Base-by-base conservation (phyloP, 2,113 vertebrate genomes). In the Rissa tridactyla region DNA sequence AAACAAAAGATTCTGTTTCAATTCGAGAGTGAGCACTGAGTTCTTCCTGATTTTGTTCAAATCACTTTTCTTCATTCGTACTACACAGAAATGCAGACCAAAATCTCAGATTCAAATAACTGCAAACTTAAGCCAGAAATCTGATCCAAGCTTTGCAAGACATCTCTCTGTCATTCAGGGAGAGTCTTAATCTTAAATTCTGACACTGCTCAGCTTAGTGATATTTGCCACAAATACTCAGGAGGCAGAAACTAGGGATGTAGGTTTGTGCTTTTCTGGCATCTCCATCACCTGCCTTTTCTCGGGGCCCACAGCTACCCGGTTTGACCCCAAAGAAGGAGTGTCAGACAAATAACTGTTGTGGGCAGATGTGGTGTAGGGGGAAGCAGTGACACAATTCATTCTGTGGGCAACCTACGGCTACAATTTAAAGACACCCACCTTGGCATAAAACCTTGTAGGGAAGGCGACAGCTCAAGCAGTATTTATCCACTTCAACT, bases 361-460 rank as follows among this genome's bases (percentile, higher is more conserved):
- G 18, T 29, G 51, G 42, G 3, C 21, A 77, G 7, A 38, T 0
- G 1, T 76, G 25, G 6, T 11, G 3, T 20, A 79, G 15, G 26
- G 29, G 16, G 14, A 23, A 82, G 29, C 40, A 81, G 12, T 47
- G 46, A 34, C 13, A 68, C 36, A 80, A 82, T 54, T 72, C 11
- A 72, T 19, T 23, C 20, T 6, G 0, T 47, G 46, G 32, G 15
- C 29, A 78, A 55, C 4, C 38, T 23, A 32, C 0, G 1, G 38
- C 40, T 78, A 3, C 13, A 51, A 7, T 52, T 82, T 76, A 46
- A 79, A 89, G 38, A 26, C 47, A 36, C 4, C 19, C 27, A 42
- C 18, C 23, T 49, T 60, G 38, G 15, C n/a, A 71, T 47, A 64
- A 71, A 89, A 34, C 7, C 25, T 44, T 3, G 4, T 46, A 64